These are phyloP conservation scores for Brienomyrus brachyistius DNA, from an alignment of 2,113 vertebrate genomes.

Conservation along the genomic window DNA sequence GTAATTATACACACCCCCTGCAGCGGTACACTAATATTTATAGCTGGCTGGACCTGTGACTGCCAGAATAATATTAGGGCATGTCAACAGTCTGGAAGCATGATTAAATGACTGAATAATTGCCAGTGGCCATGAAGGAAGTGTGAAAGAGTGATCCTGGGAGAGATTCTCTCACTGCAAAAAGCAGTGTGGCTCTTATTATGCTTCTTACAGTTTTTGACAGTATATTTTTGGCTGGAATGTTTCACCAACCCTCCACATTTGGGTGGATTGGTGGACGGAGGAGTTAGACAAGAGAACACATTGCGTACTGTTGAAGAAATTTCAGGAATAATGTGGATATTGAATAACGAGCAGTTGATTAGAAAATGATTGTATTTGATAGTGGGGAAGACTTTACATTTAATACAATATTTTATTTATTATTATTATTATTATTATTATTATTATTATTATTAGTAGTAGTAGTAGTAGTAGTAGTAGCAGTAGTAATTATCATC, in stretches of 20 bases:
- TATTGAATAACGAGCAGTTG: neutral
- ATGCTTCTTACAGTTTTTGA: neutral
- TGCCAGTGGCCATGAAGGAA: slow-evolving; percentile 30
- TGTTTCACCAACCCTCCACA: neutral
- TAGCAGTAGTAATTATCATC: neutral
- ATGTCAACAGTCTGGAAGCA: slow-evolving; percentile 31
- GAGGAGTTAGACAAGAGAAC: neutral
- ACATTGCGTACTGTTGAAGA: neutral
- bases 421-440: neutral
- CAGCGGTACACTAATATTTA: slow-evolving; percentile 33
- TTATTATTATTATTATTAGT: neutral
- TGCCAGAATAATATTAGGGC: slow-evolving; percentile 42
- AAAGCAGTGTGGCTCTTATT: neutral
- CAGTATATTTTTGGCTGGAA: neutral
- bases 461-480: neutral
- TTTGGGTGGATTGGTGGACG: neutral
- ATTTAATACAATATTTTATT: neutral
- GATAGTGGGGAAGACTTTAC: neutral
- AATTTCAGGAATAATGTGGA: neutral
- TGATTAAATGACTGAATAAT: slow-evolving; percentile 43
- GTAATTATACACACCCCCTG: slow-evolving; percentile 24
- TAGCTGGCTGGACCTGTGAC: slow-evolving; percentile 41
- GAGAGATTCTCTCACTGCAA: neutral
- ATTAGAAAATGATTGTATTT: neutral
- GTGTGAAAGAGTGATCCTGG: neutral